Base-by-base conservation (phyloP, 1,140 invertebrate genomes). In the Ctenoplectra terminalis region DNA sequence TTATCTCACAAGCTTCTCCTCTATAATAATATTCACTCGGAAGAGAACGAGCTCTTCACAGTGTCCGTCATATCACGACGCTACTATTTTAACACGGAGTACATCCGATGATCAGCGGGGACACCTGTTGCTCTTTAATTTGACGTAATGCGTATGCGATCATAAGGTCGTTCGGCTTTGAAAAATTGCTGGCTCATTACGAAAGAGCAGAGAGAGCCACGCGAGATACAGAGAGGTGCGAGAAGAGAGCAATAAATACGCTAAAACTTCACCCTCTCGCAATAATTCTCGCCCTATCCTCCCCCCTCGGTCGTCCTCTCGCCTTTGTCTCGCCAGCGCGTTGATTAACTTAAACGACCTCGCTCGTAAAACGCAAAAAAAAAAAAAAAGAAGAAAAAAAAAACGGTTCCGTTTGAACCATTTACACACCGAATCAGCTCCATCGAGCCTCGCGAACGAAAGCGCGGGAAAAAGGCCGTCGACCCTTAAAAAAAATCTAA, bases 51-150 rank as follows among this genome's bases (percentile, higher is more conserved):
- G 61, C 40, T 46, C 64, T 48, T 81, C 69, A 50, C 60, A 71
- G 56, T 54, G 70, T 71, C 63, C 83, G 78, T 88, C 79, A 87
- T 88, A 87, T 86, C 80, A 69, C 72, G 58, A 23, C 74, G 84
- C 63, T 74, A 86, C 72, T 82, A 83, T 90, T 89, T 82, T 88
- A 89, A 78, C 81, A 81, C 76, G 56, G 74, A 88, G 81, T 81
- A 89, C 87, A 84, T 87, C 84, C 77, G 83, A 90, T 90, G 88
- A 91, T 91, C 84, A 89, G 88, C 87, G 54, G 88, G 81, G 86
- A 89, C 90, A 92, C 91, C 91, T 92, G 91, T 92, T 92, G 91
- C 90, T 90, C 88, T 90, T 91, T 91, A 91, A 91, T 91, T 90
- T 90, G 85, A 88, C 88, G 87, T 87, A 83, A 89, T 87, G 87